phyloP scores from a whole-genome alignment of 1,140 invertebrate species.

The Meloidogyne exigua region DNA sequence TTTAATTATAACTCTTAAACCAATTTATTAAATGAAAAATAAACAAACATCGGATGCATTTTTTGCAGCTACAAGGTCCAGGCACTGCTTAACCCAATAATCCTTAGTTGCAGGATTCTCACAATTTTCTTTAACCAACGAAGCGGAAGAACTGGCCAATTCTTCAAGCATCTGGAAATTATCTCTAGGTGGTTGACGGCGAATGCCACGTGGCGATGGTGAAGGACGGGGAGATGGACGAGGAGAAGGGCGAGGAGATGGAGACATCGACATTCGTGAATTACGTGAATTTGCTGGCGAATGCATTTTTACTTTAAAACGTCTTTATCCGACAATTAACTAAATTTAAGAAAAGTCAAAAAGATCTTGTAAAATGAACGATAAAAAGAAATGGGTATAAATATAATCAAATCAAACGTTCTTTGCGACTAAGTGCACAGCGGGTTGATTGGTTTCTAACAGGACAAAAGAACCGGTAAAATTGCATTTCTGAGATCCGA shows the following conservation, averaged over 20 bases:
- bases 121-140: slow-evolving; percentile 8
- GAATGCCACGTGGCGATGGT: slow-evolving; percentile 12
- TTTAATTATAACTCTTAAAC: too few relatives aligned
- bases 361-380: too few relatives aligned
- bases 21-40: neutral
- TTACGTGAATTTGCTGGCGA: slow-evolving; percentile 10
- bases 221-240: too few relatives aligned
- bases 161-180: neutral
- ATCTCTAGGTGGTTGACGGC: neutral
- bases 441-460: too few relatives aligned
- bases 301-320: neutral
- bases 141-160: slow-evolving; percentile 3
- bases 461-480: too few relatives aligned
- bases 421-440: too few relatives aligned
- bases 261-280: slow-evolving; percentile 3
- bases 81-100: slow-evolving; percentile 32
- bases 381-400: too few relatives aligned
- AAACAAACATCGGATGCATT: slow-evolving; percentile 35
- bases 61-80: slow-evolving; percentile 34
- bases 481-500: too few relatives aligned
- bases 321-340: neutral
- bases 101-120: slow-evolving; percentile 16
- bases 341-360: neutral
- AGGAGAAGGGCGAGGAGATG: neutral
- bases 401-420: too few relatives aligned